These are phyloP conservation scores for Helicorthomorpha holstii DNA, from an alignment of 1,140 invertebrate species.

Conservation along the genomic window DNA sequence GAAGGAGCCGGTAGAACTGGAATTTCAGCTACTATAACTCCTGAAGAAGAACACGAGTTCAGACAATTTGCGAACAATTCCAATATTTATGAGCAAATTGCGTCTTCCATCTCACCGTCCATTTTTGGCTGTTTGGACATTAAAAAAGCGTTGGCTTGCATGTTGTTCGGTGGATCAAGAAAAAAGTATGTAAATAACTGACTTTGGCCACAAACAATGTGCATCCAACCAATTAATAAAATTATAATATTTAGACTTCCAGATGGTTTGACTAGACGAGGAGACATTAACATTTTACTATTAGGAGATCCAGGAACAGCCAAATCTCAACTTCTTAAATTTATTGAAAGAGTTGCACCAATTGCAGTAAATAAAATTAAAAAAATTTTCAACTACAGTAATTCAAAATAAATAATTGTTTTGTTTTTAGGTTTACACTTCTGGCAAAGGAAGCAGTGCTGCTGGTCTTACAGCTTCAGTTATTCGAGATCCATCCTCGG, in stretches of 20 bases:
- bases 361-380: conserved; percentile 42
- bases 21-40: conserved; percentile 34
- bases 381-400: background rate
- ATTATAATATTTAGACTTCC: conserved; percentile 43
- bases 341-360: conserved; percentile 89
- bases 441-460: conserved; percentile 96
- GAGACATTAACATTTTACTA: conserved; percentile 91
- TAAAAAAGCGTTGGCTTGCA: conserved; percentile 91
- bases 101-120: conserved; percentile 87
- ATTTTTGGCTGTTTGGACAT: conserved; percentile 91
- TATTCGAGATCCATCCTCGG: conserved; percentile 74
- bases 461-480: conserved; percentile 98
- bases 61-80: conserved; percentile 60
- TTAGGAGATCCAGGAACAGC: conserved; percentile 98
- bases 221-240: too few species aligned
- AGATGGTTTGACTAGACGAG: conserved; percentile 83
- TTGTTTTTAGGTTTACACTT: conserved; percentile 61
- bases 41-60: conserved; percentile 86
- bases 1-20: conserved; percentile 46
- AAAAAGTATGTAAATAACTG: conserved; percentile 34
- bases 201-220: too few species aligned
- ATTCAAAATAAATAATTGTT: background rate
- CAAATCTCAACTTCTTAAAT: conserved; percentile 95
- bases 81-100: conserved; percentile 77
- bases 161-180: conserved; percentile 75